Base-by-base conservation (phyloP, 2,888 invertebrate genomes). In the Herminia tarsipennalis region DNA sequence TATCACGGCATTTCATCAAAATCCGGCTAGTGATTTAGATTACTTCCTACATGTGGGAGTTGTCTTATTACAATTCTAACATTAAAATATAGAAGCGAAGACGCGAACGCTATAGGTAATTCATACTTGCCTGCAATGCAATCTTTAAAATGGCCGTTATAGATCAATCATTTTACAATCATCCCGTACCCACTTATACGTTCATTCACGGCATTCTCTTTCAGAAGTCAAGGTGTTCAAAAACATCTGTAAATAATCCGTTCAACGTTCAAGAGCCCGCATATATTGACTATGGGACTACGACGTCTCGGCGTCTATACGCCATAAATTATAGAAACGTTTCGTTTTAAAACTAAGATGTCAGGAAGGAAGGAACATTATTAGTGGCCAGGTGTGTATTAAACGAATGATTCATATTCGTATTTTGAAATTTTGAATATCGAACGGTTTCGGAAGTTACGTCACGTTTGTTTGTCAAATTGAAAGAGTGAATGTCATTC, bases 171-270 rank as follows among this genome's bases (percentile, higher is more conserved):
- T 2, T 9, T 30, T 37, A 65, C 40, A 55, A 38, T 45, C 41
- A 39, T 52, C 46, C 65, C 61, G 28, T 41, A 61, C 53, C 47
- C 37, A 51, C 57, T 55, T 28, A 24, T 18, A 41, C 18, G n/a
- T n/a, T n/a, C 8, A 28, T 29, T 41, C 39, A 43, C 16, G 8
- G 22, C 17, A 35, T 36, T 34, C 18, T 17, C 33, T 16, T 16
- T 18, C 27, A 34, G 43, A 47, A 34, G 36, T 43, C 62, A 85
- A 87, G 86, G 87, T 87, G 87, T 73, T 55, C 59, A 21, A 37
- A 40, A 69, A 56, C 87, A 88, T 87, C 88, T 87, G 87, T 77
- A 49, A 62, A 67, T 81, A 85, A 85, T 83, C 83, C 80, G 64
- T 67, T 69, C 48, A 52, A 50, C 46, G 40, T 48, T 67, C 51